phyloP scores from a whole-genome alignment of 2,888 invertebrate species.

The Drosophila setosimentum region DNA sequence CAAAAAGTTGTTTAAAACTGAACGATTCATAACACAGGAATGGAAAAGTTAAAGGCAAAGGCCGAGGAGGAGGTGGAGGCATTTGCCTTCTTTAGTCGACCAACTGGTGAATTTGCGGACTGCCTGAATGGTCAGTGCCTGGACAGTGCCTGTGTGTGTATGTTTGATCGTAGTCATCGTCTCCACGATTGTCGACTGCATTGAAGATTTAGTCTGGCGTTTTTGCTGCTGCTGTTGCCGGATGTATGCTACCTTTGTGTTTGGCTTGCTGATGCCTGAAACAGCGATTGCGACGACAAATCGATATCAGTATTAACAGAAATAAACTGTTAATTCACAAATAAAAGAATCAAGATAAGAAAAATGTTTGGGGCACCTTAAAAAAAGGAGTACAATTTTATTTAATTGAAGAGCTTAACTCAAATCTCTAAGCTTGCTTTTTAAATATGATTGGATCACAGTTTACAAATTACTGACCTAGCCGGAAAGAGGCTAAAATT shows the following conservation, averaged over 20 bases:
- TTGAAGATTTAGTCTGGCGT: slow-evolving; percentile 63
- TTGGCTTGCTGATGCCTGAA: slow-evolving; percentile 22
- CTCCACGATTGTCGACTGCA: slow-evolving; percentile 64
- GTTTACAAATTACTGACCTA: neutral
- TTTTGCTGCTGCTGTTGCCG: slow-evolving; percentile 12
- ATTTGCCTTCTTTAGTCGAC: slow-evolving; percentile 37
- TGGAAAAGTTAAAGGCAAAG: slow-evolving; percentile 37
- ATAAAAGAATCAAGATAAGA: neutral
- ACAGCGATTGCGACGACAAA: neutral
- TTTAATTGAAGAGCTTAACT: neutral
- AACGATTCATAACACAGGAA: slow-evolving; percentile 74
- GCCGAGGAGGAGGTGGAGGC: slow-evolving; percentile 5
- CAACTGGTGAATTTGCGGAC: slow-evolving; percentile 23
- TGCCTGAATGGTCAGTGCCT: slow-evolving; percentile 1
- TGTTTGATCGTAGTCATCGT: slow-evolving; percentile 54
- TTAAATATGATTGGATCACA: neutral
- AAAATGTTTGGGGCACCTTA: neutral
- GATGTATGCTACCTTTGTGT: slow-evolving; percentile 46
- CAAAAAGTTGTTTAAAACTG: slow-evolving; percentile 61
- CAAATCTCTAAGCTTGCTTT: neutral
- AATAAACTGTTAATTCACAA: neutral
- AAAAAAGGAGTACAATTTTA: neutral
- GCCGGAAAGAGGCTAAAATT: neutral
- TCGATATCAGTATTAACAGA: neutral
- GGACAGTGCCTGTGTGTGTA: slow-evolving; percentile 12